phyloP scores from a whole-genome alignment of 2,113 vertebrate species.

The Menura novaehollandiae region DNA sequence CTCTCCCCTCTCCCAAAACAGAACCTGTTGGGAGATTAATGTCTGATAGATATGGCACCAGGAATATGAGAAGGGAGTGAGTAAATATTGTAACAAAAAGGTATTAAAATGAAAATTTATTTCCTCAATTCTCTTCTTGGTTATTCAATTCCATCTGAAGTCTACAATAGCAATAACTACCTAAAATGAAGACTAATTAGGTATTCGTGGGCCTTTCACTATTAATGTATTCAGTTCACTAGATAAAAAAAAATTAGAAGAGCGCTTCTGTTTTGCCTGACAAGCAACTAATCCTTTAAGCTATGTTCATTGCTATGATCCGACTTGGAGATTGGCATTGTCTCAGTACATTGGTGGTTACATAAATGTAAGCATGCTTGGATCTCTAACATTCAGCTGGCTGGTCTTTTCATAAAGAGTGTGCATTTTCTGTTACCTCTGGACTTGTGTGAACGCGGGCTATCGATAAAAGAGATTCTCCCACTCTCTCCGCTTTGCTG shows the following conservation, averaged over 20 bases:
- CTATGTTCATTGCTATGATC: not conserved
- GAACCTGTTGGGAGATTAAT: not conserved
- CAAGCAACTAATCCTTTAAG: constrained; percentile 20
- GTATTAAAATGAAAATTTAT: not conserved
- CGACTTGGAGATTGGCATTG: not conserved
- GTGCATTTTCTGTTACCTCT: not conserved
- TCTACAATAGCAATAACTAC: not conserved
- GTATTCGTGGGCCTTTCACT: not conserved
- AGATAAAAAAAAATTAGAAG: not conserved
- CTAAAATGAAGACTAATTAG: not conserved
- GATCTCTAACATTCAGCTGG: not conserved
- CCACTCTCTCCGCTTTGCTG: not conserved
- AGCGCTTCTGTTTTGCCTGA: not conserved
- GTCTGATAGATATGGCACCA: not conserved
- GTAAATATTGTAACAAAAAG: not conserved
- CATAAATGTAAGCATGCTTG: not conserved
- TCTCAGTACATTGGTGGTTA: not conserved
- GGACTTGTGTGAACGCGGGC: not conserved
- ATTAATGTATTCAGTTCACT: not conserved
- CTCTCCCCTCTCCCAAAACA: not conserved
- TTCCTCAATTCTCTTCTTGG: not conserved
- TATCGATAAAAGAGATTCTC: not conserved
- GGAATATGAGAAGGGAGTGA: not conserved
- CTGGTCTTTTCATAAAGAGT: not conserved
- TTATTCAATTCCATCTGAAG: not conserved